Conservation (phyloP, 2,797 vertebrate genomes). For the Oryzias sinensis region DNA sequence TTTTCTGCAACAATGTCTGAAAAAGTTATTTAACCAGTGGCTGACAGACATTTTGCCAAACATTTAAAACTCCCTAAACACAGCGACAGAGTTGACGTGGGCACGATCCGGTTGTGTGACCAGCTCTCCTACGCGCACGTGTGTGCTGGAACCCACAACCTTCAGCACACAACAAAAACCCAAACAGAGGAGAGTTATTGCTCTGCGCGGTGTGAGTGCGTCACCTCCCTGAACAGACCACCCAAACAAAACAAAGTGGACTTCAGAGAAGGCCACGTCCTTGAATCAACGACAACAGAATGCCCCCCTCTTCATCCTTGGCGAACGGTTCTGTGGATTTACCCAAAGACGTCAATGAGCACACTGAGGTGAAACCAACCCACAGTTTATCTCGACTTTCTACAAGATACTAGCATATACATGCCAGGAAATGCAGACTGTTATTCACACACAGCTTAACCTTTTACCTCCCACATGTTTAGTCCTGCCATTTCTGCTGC, state of each 20-base stretch:
- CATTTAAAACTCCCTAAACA: too few species aligned
- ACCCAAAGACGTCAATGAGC: constrained; percentile 7
- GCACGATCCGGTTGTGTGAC: constrained; percentile 51
- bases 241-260: constrained; percentile 58
- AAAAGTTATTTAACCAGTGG: too few species aligned
- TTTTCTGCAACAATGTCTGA: too few species aligned
- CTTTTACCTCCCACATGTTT: constrained; percentile 23
- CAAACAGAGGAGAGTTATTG: constrained; percentile 57
- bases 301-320: background rate
- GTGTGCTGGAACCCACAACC: constrained; percentile 19
- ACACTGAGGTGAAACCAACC: too few species aligned
- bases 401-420: too few species aligned
- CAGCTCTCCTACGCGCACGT: constrained; percentile 14
- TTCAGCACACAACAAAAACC: constrained; percentile 45
- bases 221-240: constrained; percentile 50
- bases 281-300: constrained; percentile 46
- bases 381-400: too few species aligned
- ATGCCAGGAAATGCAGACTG: background rate
- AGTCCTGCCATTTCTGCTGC: constrained; percentile 11
- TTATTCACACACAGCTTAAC: background rate
- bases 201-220: constrained; percentile 26
- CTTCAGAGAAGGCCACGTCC: constrained; percentile 38
- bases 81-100: constrained; percentile 6
- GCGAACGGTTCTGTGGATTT: background rate
- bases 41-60: too few species aligned